Conservation (phyloP, 2,888 invertebrate species). For the Lapara coniferarum region DNA sequence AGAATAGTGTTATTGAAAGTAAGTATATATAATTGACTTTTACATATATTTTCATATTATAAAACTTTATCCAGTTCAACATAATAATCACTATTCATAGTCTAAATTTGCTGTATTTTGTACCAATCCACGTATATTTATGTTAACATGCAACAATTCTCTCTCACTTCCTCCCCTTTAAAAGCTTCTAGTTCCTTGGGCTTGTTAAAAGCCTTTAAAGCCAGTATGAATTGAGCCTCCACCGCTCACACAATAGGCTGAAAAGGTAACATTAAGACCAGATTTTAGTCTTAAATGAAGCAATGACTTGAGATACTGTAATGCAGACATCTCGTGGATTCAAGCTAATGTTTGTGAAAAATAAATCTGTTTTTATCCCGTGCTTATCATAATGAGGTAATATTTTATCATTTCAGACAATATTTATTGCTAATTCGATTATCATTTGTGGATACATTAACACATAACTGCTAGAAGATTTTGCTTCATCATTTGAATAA, state of each 20-base stretch:
- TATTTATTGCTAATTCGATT: not conserved
- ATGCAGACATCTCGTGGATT: conserved; percentile 39
- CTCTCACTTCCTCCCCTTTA: conserved; percentile 60
- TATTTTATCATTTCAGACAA: not conserved
- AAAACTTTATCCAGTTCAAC: not conserved
- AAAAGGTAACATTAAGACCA: conserved; percentile 71
- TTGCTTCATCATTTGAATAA: too few relatives aligned
- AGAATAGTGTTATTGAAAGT: too few relatives aligned
- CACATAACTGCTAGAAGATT: not conserved
- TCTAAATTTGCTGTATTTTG: conserved; percentile 4
- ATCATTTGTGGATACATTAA: not conserved
- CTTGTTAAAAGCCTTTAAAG: conserved; percentile 70
- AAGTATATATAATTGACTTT: too few relatives aligned
- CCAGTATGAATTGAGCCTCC: conserved; percentile 66
- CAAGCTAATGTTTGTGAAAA: conserved; percentile 24
- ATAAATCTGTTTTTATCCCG: conserved; percentile 11
- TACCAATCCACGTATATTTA: conserved; percentile 18
- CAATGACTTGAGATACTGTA: conserved; percentile 64
- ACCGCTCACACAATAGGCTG: conserved; percentile 64
- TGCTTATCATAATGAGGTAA: not conserved
- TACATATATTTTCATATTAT: too few relatives aligned
- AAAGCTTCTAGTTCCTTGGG: conserved; percentile 71
- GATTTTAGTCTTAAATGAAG: conserved; percentile 70
- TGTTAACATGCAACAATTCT: conserved; percentile 56
- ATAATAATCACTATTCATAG: not conserved